Conservation (phyloP, 2,113 vertebrate genomes). For the Phrynocephalus versicolor region DNA sequence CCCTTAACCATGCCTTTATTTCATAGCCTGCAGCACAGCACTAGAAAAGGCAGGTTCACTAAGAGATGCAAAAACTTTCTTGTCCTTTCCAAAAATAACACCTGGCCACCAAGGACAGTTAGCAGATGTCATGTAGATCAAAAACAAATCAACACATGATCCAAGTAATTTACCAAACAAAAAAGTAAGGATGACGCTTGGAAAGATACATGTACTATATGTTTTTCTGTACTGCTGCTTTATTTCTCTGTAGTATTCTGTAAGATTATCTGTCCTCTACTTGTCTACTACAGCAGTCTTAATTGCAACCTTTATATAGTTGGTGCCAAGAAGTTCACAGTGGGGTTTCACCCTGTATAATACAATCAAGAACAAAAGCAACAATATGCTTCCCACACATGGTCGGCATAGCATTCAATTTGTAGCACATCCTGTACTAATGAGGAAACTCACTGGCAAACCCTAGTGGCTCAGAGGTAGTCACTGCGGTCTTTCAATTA, state of each 20-base stretch:
- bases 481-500: conserved; percentile 14
- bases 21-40: not conserved
- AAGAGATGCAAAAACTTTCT: not conserved
- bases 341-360: not conserved
- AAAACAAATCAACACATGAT: not conserved
- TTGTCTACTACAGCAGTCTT: not conserved
- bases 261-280: not conserved
- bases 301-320: not conserved
- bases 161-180: not conserved
- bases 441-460: not conserved
- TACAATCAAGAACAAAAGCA: not conserved
- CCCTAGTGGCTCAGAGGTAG: not conserved
- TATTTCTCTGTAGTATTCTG: not conserved
- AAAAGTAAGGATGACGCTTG: not conserved
- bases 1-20: not conserved
- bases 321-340: not conserved
- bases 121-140: not conserved
- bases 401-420: not conserved
- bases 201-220: not conserved
- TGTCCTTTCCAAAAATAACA: not conserved
- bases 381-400: rapidly evolving
- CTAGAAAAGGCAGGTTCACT: not conserved
- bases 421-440: rapidly evolving
- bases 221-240: not conserved
- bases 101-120: not conserved